phyloP scores from a whole-genome alignment of 2,113 vertebrate genomes.

The Colinus virginianus region DNA sequence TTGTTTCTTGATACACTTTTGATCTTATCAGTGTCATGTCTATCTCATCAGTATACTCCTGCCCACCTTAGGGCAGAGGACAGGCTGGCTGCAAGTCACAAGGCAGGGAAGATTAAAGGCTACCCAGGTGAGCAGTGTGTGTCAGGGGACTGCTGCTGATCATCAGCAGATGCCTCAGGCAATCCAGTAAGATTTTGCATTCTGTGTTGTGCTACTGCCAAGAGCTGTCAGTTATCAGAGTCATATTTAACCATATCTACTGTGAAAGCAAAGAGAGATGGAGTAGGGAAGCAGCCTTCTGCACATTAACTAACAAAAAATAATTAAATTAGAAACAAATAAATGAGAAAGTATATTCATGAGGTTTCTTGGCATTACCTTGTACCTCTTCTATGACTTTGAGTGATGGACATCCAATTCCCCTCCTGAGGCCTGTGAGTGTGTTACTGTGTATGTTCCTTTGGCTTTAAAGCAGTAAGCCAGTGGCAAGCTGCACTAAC shows the following conservation, averaged over 20 bases:
- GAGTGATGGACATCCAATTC: not conserved
- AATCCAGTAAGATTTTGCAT: not conserved
- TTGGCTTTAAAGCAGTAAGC: constrained; percentile 8
- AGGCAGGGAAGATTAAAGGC: not conserved
- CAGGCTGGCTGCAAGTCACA: not conserved
- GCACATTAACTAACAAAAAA: not conserved
- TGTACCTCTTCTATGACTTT: not conserved
- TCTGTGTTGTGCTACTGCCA: not conserved
- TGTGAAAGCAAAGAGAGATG: not conserved
- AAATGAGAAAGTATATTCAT: not conserved
- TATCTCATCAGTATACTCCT: not conserved
- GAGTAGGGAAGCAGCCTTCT: not conserved
- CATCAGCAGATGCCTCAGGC: not conserved
- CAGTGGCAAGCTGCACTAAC: not conserved
- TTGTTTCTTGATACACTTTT: not conserved
- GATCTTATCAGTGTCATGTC: not conserved
- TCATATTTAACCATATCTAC: not conserved
- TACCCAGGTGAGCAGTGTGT: not conserved
- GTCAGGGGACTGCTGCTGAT: not conserved
- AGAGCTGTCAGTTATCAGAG: not conserved
- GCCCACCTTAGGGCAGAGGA: not conserved
- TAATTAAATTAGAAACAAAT: not conserved
- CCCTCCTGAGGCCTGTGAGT: fast-evolving
- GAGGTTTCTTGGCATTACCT: not conserved
- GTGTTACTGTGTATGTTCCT: not conserved